A percentile compares a stretch with the other conserved stretches of the same genome.
Conservation (phyloP, 2,797 vertebrate species). For the Halcyon leucocephala region DNA sequence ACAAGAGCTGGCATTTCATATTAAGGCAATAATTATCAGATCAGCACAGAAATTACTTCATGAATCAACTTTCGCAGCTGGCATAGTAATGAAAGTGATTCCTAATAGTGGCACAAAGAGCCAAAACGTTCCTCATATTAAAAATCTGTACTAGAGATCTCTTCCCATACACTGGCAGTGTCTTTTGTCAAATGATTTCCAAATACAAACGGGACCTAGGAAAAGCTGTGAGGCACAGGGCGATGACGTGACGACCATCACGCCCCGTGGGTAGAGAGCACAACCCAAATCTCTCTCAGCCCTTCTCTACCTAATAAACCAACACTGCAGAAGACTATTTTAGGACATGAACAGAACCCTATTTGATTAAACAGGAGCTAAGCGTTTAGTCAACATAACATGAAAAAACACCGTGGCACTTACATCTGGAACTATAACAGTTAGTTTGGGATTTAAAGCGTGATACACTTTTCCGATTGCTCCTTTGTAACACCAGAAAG, state of each 20-base stretch:
- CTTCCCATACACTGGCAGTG: background rate
- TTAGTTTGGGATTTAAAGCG: constrained; percentile 95
- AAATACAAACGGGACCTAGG: background rate
- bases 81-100: background rate
- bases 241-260: background rate
- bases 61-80: background rate
- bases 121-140: background rate
- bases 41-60: background rate
- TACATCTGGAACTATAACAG: constrained; percentile 96
- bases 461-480: constrained; percentile 98
- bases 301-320: background rate
- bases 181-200: background rate
- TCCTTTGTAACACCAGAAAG: constrained; percentile 99
- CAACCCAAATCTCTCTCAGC: background rate
- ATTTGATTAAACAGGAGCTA: background rate
- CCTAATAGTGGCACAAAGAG: background rate
- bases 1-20: background rate
- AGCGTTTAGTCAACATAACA: background rate
- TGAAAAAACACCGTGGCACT: constrained; percentile 67
- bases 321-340: background rate
- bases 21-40: constrained; percentile 5
- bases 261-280: background rate
- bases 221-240: background rate
- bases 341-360: background rate
- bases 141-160: background rate